These are phyloP conservation scores for Phainopepla nitens DNA, from an alignment of 2,113 vertebrate species.

Conservation along the genomic window DNA sequence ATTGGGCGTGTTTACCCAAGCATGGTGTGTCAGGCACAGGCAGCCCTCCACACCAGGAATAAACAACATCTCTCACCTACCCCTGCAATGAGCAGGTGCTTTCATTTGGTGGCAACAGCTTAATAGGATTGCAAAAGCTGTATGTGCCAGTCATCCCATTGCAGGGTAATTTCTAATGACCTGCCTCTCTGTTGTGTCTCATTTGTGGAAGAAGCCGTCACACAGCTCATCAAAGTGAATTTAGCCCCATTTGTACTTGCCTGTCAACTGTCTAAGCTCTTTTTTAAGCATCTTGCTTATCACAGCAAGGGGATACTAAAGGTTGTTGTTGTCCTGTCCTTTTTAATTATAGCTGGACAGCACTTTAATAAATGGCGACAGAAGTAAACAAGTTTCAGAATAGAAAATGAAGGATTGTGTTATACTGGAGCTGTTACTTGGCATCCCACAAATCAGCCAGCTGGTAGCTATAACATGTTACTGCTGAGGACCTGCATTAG, in stretches of 20 bases:
- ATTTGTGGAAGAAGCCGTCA: background rate
- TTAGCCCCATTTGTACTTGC: conserved; percentile 19
- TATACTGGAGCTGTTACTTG: background rate
- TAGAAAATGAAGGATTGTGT: background rate
- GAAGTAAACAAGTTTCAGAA: conserved; percentile 18
- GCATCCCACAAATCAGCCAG: background rate
- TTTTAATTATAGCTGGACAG: conserved; percentile 16
- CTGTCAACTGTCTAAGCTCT: conserved; percentile 8
- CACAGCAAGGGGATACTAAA: background rate
- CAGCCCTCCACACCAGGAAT: background rate
- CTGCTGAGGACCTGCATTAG: background rate
- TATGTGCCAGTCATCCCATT: background rate
- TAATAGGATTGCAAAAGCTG: conserved; percentile 1
- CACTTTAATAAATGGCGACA: conserved; percentile 20
- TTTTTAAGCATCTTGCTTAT: background rate
- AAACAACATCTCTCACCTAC: background rate
- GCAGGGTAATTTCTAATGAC: background rate
- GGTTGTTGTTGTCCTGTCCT: conserved; percentile 20
- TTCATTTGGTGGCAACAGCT: background rate
- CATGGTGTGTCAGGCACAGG: accelerated
- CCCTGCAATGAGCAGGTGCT: background rate
- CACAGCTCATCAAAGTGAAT: conserved; percentile 20
- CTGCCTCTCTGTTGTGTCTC: background rate
- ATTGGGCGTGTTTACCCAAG: background rate
- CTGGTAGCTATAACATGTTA: background rate